Base-by-base conservation (phyloP, 92 coral and sea anemone species). In the Anthopleura xanthogrammica region DNA sequence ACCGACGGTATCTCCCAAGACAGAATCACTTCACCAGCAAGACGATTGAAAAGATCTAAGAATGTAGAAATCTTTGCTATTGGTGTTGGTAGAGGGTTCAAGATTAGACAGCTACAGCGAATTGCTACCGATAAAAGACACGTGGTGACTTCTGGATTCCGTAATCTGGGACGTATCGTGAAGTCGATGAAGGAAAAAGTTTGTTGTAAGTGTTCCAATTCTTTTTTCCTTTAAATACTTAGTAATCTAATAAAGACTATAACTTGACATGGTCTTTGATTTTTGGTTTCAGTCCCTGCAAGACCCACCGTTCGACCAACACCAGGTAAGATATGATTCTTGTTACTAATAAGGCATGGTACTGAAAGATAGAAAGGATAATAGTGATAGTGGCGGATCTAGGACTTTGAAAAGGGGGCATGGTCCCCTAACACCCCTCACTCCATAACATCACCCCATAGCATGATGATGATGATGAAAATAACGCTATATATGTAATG, bases 1-100 rank as follows among this genome's bases (percentile, higher is more conserved):
- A 95, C 98, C 24, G 98, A 95, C 68, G 98, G 98, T 42, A 83
- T 80, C 60, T 93, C 98, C 39, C 85, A 83, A 29, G 98, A 95
- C 85, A 14, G 82, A 0, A 92, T 95, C 9, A 72, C 77, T 4
- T 74, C 66, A 16, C 94, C 98, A 8, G 98, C 98, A 20, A 77
- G 75, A 10, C 71, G 80, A 12, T 94, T 95, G 16, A 89, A 86
- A 55, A 82, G 80, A 4, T 85, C 82, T 55, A 76, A 66, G 14
- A 89, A 89, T n/a, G 94, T 88, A 1, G 88, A 83, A 79, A 75
- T 95, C n/a, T 92, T 89, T 72, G 94, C 85, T 19, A 81, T 95
- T 58, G 98, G 98, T 29, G 79, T 95, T 50, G 98, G 98, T 16
- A 81, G 85, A 46, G 60, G 82, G 52, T 78, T 82, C 76, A 88